Base-by-base conservation (phyloP, 2,888 invertebrate species). In the Pheosia tremula region DNA sequence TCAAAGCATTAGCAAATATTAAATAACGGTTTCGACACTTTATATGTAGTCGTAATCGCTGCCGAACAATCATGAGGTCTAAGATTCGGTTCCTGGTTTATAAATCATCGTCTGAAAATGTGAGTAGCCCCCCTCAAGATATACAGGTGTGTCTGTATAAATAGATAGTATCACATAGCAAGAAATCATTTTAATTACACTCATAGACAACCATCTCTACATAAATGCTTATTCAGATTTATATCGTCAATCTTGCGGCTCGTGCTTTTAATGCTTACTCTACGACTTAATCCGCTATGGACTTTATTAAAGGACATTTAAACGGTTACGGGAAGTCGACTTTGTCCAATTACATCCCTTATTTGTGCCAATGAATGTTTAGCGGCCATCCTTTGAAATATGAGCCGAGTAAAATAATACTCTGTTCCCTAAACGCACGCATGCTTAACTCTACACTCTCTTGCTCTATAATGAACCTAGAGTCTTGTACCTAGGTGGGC, bases 311-410 rank as follows among this genome's bases (percentile, higher is more conserved):
- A 7, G 13, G 36, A n/a, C n/a, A 4, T 13, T 56, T n/a, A 24
- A 56, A 56, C 41, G 41, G n/a, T 41, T 41, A 56, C 13, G 41
- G 41, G 54, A 54, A 54, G 54, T 54, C 38, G 38, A 38, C 54
- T n/a, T 54, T 68, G 67, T 65, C 71, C 68, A 74, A 72, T 71
- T 70, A 70, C 71, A 69, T 72, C 77, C 69, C 72, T 71, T 75
- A 75, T 75, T 74, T 75, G 65, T 72, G 78, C 71, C 79, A 72
- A 77, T 76, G 75, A 73, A 74, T 76, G 75, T 75, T 76, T 79
- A 71, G 68, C 74, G 64, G 64, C 69, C 72, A 76, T 79, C 71
- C 76, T 75, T 75, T 71, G 71, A 75, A 76, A 74, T 71, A 67
- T 67, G 58, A 63, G 60, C 69, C 7, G 54, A 59, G 45, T 59